These are phyloP conservation scores for Psylliodes chrysocephalus DNA, from an alignment of 2,888 invertebrate genomes.

Conservation along the genomic window DNA sequence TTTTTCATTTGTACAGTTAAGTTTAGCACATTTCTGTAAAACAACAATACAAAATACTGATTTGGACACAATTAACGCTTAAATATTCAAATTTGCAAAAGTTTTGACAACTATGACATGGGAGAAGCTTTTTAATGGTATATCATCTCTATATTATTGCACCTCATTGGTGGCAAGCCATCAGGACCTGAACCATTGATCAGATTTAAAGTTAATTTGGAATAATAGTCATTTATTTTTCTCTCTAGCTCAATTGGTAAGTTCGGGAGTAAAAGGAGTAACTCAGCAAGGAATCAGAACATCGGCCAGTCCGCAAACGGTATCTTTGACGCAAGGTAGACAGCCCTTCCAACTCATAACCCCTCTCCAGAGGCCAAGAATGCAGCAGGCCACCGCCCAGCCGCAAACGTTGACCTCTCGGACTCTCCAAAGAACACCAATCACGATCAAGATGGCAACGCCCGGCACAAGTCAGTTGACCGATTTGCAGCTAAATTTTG, in stretches of 20 bases:
- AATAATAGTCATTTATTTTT: no score
- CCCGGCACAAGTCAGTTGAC: slow-evolving; percentile 64
- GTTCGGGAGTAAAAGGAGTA: slow-evolving; percentile 72
- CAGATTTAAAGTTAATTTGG: no score
- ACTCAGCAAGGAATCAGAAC: slow-evolving; percentile 58
- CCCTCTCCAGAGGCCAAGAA: slow-evolving; percentile 59
- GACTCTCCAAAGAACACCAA: slow-evolving; percentile 60
- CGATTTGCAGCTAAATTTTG: slow-evolving; percentile 60
- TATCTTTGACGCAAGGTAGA: slow-evolving; percentile 56
- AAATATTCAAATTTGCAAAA: no score
- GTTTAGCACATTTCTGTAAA: no score
- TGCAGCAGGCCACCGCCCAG: slow-evolving; percentile 50
- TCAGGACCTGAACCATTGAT: no score
- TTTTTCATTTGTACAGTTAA: no score
- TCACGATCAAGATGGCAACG: slow-evolving; percentile 62
- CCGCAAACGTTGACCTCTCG: slow-evolving; percentile 56
- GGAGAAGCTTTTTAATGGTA: no score
- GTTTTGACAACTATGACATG: no score
- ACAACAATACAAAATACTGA: no score
- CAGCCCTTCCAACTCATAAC: slow-evolving; percentile 61
- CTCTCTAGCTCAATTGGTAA: slow-evolving; percentile 71
- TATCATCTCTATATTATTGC: no score
- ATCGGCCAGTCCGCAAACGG: slow-evolving; percentile 54
- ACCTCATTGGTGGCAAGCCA: no score
- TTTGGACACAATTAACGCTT: no score